Percentiles rank a stretch among this genome's conserved stretches.
Conservation (phyloP, 2,113 vertebrate genomes). For the Tragelaphus scriptus region DNA sequence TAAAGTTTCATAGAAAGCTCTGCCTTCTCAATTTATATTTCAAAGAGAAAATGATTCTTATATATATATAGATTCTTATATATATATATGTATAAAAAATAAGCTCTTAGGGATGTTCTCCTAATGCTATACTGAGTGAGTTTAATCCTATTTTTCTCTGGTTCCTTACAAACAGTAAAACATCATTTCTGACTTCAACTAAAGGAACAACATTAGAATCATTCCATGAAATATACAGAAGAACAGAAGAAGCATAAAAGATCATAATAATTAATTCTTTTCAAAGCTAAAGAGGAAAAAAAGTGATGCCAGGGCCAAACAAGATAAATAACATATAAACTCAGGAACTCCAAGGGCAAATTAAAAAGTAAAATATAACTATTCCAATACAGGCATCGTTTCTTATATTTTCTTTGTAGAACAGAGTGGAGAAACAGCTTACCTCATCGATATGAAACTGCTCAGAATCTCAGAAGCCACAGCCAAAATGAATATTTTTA, state of each 20-base stretch:
- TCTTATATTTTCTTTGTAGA: conserved; percentile 13
- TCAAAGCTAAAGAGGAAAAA: not conserved
- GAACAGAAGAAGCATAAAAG: conserved; percentile 39
- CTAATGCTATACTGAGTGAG: not conserved
- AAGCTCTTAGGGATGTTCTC: not conserved
- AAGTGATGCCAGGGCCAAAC: not conserved
- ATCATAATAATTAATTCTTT: conserved; percentile 47
- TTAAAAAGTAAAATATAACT: conserved; percentile 36
- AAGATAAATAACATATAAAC: not conserved
- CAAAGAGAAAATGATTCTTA: not conserved
- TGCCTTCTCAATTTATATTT: not conserved
- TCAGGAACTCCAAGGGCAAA: conserved; percentile 26
- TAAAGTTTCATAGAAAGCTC: not conserved
- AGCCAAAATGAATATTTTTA: not conserved
- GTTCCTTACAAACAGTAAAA: conserved; percentile 5
- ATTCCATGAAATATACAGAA: not conserved
- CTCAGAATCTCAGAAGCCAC: not conserved
- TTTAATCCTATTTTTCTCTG: not conserved
- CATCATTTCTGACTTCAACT: not conserved
- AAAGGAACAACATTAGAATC: not conserved
- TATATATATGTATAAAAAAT: not conserved
- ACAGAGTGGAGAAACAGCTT: not conserved
- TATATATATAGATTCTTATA: not conserved
- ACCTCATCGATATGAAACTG: not conserved
- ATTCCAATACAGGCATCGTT: not conserved